Percentiles rank a stretch among this genome's conserved stretches.
Evolutionary conservation across 2,888 invertebrate species (phyloP).

Genomic region (Miltochrista miniata): DNA sequence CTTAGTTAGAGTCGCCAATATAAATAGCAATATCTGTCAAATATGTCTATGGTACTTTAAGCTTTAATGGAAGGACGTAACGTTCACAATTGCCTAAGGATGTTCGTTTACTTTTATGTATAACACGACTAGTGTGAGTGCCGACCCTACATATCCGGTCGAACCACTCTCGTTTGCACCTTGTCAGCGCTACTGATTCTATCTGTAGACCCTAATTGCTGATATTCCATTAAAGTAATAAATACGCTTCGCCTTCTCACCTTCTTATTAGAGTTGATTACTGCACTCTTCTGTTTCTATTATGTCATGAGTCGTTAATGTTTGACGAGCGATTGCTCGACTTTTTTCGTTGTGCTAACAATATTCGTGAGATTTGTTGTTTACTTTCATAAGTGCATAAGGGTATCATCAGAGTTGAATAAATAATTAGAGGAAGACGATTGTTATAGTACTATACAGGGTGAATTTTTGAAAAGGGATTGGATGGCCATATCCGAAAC

Average conservation of each 20-base stretch:
- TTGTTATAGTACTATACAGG: constrained; percentile 45
- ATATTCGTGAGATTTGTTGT: constrained; percentile 61
- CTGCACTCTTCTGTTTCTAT: constrained; percentile 73
- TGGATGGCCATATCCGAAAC: too few species aligned
- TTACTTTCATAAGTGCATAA: constrained; percentile 56
- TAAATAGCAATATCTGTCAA: constrained; percentile 35
- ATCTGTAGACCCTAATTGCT: constrained; percentile 76
- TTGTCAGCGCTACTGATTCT: constrained; percentile 81
- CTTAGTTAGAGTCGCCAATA: constrained; percentile 56
- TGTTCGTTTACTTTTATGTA: constrained; percentile 30
- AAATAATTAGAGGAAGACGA: constrained; percentile 49
- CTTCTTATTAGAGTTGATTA: constrained; percentile 77
- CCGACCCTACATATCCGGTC: constrained; percentile 69
- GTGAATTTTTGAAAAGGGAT: too few species aligned
- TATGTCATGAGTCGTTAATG: constrained; percentile 71
- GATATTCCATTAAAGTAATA: constrained; percentile 82
- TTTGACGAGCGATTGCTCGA: constrained; percentile 65
- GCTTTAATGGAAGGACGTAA: constrained; percentile 41
- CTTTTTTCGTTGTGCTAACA: constrained; percentile 57
- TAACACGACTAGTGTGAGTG: constrained; percentile 38
- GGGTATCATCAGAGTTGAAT: constrained; percentile 55
- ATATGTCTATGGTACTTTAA: constrained; percentile 37
- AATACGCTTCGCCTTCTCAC: constrained; percentile 75
- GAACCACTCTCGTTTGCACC: constrained; percentile 80
- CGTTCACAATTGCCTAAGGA: constrained; percentile 35